Conservation (phyloP, 2,888 invertebrate species). For the Acronicta aceris region DNA sequence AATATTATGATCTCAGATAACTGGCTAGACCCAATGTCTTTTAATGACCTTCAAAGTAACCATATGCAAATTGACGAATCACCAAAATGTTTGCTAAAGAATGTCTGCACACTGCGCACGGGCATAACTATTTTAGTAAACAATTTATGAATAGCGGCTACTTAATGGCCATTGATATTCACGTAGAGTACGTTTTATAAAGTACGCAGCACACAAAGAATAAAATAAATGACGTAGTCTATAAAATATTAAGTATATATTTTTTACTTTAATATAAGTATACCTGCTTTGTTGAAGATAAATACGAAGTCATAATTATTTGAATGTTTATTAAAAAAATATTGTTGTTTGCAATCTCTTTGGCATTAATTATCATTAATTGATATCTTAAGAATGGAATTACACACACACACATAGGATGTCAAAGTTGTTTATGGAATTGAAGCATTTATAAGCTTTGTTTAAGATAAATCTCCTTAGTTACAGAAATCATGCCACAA, state of each 20-base stretch:
- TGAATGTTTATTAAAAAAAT: no score
- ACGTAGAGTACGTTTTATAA: constrained; percentile 40
- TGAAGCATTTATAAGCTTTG: no score
- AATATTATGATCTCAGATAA: constrained; percentile 1
- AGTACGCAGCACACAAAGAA: constrained; percentile 30
- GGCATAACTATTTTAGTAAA: constrained; percentile 45
- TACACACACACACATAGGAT: no score
- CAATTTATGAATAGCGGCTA: constrained; percentile 43
- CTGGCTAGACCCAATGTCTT: not conserved
- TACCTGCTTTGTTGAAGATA: not conserved
- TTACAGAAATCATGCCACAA: no score
- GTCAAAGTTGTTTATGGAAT: no score
- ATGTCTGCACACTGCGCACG: constrained; percentile 36
- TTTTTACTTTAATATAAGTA: not conserved
- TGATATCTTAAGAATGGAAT: no score
- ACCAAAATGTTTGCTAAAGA: constrained; percentile 17
- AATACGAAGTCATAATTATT: not conserved
- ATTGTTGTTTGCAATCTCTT: no score
- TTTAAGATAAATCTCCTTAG: no score
- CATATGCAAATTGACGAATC: constrained; percentile 41
- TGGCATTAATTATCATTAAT: no score
- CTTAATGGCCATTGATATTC: constrained; percentile 49
- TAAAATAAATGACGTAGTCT: constrained; percentile 13
- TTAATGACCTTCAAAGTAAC: constrained; percentile 29
- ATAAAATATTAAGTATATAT: constrained; percentile 3